These are phyloP conservation scores for Serripes groenlandicus DNA, from an alignment of 2,888 invertebrate species.

Conservation along the genomic window DNA sequence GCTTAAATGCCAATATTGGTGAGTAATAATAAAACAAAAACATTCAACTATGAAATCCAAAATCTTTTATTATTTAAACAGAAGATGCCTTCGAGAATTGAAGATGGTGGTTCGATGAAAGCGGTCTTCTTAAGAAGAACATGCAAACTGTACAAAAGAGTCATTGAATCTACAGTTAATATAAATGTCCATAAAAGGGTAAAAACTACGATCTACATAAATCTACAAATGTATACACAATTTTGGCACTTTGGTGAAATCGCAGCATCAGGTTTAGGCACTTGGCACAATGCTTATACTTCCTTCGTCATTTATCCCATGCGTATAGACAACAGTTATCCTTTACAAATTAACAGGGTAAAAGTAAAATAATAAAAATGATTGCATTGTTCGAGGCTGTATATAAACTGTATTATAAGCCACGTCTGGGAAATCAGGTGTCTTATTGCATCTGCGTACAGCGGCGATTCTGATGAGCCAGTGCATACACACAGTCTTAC, in stretches of 20 bases:
- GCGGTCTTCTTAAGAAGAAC: not conserved
- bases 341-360: no score
- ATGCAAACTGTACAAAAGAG: not conserved
- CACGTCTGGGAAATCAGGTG: no score
- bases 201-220: not conserved
- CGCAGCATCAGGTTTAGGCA: not conserved
- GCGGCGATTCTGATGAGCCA: no score
- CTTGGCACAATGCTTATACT: no score
- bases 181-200: not conserved
- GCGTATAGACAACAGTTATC: no score
- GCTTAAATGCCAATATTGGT: no score
- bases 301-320: no score
- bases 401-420: no score
- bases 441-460: no score
- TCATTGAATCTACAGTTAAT: not conserved
- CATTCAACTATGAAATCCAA: not conserved
- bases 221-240: not conserved
- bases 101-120: not conserved
- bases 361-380: no score
- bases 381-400: no score
- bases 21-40: not conserved
- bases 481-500: no score
- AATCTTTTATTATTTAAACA: constrained; percentile 19
- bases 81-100: not conserved
- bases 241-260: constrained; percentile 16